Evolutionary conservation across 2,888 invertebrate species (phyloP), one percentile per base, ranked within the genome.

Genomic region (Exephanes ischioxanthus): DNA sequence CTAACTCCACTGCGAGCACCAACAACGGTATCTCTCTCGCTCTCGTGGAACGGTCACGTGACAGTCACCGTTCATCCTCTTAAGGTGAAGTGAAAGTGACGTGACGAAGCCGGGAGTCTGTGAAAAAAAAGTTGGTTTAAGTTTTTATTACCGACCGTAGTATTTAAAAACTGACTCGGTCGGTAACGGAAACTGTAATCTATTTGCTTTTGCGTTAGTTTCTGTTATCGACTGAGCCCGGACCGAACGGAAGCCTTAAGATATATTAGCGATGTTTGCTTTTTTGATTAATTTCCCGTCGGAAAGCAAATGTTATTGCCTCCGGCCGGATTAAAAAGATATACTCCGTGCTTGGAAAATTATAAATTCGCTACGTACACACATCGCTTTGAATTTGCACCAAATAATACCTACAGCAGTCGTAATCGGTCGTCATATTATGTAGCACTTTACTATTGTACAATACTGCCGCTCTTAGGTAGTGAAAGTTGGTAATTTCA

Each of bases 401-500:
- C 45, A 26, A 58, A 58, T 26, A 58, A 26, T 4, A 58, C 26
- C 11, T 58, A 3, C 26, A 9, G 22, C 26, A 58, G 58, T 11
- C 16, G 9, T 19, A 58, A 58, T 9, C 5, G 58, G 22, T 58
- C 26, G 22, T 58, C 22, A 58, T 58, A 58, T 58, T 58, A 58
- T 48, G 16, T 58, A 58, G 58, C 26, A 58, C 26, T 58, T 58
- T 58, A 14, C 58, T 26, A 26, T 26, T 22, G 26, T 58, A 58
- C 26, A 58, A 58, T 58, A 58, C 11, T 3, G 4, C 4, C 22
- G 4, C 58, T 58, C 14, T 58, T 4, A 58, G 58, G 11, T 26
- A 26, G 58, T 58, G 58, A 58, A 58, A 58, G 58, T 58, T 22
- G 11, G 58, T 58, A 58, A 58, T 58, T 58, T 26, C 26, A 58